Conservation (phyloP, 2,888 invertebrate species). For the Iphiclides podalirius region DNA sequence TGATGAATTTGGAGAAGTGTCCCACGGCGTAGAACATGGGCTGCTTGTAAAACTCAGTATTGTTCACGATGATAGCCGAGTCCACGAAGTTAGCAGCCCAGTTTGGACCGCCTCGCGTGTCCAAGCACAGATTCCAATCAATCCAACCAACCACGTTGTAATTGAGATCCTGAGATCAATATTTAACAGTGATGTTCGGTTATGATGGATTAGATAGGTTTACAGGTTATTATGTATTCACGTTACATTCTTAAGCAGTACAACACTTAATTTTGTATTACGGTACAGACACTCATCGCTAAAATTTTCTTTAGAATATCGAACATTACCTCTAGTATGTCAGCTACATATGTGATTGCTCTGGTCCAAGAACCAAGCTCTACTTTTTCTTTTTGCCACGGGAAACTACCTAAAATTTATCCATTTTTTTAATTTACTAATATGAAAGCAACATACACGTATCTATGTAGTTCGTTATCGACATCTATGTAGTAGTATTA, state of each 20-base stretch:
- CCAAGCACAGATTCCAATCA: constrained; percentile 92
- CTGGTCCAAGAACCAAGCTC: constrained; percentile 86
- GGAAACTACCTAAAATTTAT: constrained; percentile 28
- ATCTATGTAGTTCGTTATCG: no score
- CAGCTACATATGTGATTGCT: constrained; percentile 82
- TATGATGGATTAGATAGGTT: no score
- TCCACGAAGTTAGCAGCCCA: constrained; percentile 87
- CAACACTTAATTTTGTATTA: no score
- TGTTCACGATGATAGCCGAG: constrained; percentile 80
- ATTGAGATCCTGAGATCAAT: constrained; percentile 81
- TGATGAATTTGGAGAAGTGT: constrained; percentile 86
- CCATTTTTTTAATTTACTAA: neutral
- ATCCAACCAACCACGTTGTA: constrained; percentile 89
- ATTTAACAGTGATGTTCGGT: no score
- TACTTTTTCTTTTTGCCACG: constrained; percentile 80
- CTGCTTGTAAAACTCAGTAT: constrained; percentile 90
- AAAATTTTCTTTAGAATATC: neutral
- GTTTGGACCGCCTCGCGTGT: constrained; percentile 87
- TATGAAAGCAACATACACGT: no score
- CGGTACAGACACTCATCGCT: no score
- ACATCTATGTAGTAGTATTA: no score
- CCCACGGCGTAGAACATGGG: constrained; percentile 91
- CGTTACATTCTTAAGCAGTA: no score
- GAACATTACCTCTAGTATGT: constrained; percentile 82
- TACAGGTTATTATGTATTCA: no score